A percentile compares a stretch with the other conserved stretches of the same genome.
These are phyloP conservation scores for Tiliqua scincoides DNA, from an alignment of 2,113 vertebrate species.

Conservation along the genomic window DNA sequence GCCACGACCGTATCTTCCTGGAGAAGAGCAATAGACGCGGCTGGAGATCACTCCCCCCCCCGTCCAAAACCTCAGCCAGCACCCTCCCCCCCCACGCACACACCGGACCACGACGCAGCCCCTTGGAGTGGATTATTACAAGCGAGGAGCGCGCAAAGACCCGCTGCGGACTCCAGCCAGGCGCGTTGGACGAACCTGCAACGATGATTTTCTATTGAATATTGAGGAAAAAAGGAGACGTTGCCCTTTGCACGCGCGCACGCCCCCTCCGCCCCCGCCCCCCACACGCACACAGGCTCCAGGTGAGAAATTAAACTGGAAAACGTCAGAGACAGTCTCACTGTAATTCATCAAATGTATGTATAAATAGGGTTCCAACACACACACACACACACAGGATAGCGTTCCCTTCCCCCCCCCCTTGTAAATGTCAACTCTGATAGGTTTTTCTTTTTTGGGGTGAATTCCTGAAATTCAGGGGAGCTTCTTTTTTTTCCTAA, in stretches of 20 bases:
- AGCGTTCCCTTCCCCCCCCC: constrained; percentile 83
- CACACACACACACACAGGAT: constrained; percentile 42
- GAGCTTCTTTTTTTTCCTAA: constrained; percentile 73
- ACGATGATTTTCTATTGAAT: constrained; percentile 66
- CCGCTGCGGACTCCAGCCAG: neutral
- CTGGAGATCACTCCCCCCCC: neutral
- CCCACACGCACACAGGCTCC: constrained; percentile 60
- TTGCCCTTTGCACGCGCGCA: neutral
- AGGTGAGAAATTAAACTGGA: constrained; percentile 80
- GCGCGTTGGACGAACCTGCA: constrained; percentile 25
- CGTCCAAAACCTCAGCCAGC: neutral
- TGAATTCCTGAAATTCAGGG: constrained; percentile 99
- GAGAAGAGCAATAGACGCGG: constrained; percentile 4
- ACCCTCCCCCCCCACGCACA: constrained; percentile 24
- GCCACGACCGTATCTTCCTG: constrained; percentile 47
- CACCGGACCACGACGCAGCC: neutral
- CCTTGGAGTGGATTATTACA: constrained; percentile 23
- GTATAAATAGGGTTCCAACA: constrained; percentile 87
- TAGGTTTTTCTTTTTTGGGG: constrained; percentile 71
- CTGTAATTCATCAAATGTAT: constrained; percentile 81
- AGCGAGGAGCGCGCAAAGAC: neutral
- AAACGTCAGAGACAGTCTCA: constrained; percentile 64
- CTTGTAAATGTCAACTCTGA: constrained; percentile 94
- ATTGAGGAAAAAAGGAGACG: neutral
- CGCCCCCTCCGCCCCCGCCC: too few relatives aligned